Evolutionary conservation across 2,888 invertebrate genomes (phyloP).

Genomic region (Gastrophysa polygoni): DNA sequence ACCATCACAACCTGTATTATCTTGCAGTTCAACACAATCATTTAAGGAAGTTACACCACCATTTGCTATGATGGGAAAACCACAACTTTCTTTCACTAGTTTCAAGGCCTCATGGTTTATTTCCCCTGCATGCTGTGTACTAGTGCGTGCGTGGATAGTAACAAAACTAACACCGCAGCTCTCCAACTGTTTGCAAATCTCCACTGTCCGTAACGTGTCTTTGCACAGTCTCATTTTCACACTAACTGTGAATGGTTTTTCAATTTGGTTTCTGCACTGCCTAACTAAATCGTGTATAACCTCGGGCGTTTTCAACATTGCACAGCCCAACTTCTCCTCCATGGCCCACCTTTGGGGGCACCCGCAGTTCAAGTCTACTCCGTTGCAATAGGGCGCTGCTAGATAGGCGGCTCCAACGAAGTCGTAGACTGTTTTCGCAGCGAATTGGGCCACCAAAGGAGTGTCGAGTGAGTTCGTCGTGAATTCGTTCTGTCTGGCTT

Average conservation of each 20-base stretch:
- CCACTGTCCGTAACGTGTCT: constrained; percentile 74
- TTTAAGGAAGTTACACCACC: constrained; percentile 80
- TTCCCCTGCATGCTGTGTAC: constrained; percentile 75
- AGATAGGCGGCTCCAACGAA: constrained; percentile 86
- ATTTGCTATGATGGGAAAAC: constrained; percentile 89
- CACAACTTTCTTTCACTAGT: constrained; percentile 72
- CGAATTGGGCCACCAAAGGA: constrained; percentile 94
- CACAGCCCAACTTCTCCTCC: constrained; percentile 87
- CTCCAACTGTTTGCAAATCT: constrained; percentile 77
- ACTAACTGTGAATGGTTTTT: constrained; percentile 82
- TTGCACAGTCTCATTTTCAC: constrained; percentile 87
- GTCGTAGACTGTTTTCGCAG: constrained; percentile 82
- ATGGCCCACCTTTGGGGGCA: constrained; percentile 97
- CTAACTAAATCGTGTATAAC: constrained; percentile 79
- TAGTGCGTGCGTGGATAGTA: constrained; percentile 92
- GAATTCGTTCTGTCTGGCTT: constrained; percentile 85
- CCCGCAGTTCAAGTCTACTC: constrained; percentile 96
- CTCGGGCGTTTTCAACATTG: constrained; percentile 82
- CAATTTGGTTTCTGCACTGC: constrained; percentile 74
- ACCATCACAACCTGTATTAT: constrained; percentile 75
- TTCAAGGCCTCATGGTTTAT: constrained; percentile 74
- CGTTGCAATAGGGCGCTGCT: constrained; percentile 80
- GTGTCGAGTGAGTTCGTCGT: constrained; percentile 65
- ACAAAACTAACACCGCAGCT: constrained; percentile 87
- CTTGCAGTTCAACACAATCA: constrained; percentile 73